phyloP scores from a whole-genome alignment of 2,797 vertebrate species.

The Clamator glandarius region DNA sequence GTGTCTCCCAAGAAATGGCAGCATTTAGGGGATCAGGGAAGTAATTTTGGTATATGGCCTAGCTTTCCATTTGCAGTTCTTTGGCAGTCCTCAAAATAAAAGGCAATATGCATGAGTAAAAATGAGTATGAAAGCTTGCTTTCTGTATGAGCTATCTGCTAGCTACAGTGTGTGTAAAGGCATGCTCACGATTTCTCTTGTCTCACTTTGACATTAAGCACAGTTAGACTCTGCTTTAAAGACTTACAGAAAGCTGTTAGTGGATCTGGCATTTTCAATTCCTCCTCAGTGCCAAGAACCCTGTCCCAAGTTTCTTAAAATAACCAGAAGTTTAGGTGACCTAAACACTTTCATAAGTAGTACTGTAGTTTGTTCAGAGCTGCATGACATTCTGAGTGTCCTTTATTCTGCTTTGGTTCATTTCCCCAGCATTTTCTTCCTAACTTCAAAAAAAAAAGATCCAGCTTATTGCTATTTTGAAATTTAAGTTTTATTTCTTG shows the following conservation, averaged over 20 bases:
- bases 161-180: neutral
- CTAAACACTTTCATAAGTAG: slow-evolving; percentile 50
- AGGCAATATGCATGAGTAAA: neutral
- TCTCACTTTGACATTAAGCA: slow-evolving; percentile 47
- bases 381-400: neutral
- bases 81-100: neutral
- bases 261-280: slow-evolving; percentile 43
- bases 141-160: neutral
- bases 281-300: slow-evolving; percentile 8
- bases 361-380: slow-evolving; percentile 30
- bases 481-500: slow-evolving; percentile 21
- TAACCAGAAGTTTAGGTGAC: slow-evolving; percentile 64
- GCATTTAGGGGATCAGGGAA: neutral
- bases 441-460: slow-evolving; percentile 6
- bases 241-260: slow-evolving; percentile 31
- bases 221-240: slow-evolving; percentile 40
- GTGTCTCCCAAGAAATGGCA: neutral
- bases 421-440: neutral
- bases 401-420: slow-evolving; percentile 42
- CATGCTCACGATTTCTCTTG: neutral
- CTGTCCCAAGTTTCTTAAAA: slow-evolving; percentile 47
- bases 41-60: neutral
- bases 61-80: neutral
- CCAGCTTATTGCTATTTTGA: neutral
- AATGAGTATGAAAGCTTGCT: neutral